Base-by-base conservation (phyloP, 2,888 invertebrate genomes). In the Carpatolechia fugitivella region DNA sequence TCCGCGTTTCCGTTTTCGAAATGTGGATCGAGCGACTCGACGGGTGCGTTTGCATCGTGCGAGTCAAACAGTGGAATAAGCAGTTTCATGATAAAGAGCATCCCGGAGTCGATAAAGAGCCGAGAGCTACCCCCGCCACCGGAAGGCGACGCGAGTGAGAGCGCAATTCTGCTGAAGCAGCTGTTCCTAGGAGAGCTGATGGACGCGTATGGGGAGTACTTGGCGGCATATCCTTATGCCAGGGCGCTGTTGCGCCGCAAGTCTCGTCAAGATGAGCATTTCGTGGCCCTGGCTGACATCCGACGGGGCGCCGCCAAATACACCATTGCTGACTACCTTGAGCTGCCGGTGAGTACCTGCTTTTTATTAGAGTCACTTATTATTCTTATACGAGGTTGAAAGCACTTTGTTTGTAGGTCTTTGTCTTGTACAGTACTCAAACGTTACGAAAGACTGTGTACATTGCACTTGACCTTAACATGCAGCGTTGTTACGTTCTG, bases 141-240 rank as follows among this genome's bases (percentile, higher is more conserved):
- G 24, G 80, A 78, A 57, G 75, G 74, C 53, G 74, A 76, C 35
- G 69, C 76, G 11, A 82, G 76, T 60, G 90, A 90, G 62, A 90
- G 90, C 61, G 77, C 80, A 24, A 90, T 90, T 61, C 74, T 90
- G 73, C 64, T 90, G 60, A 88, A 84, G 70, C 92, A 92, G 68
- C 82, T 94, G 72, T 94, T 94, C 70, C 91, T 92, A 65, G 92
- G 92, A 59, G 92, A 93, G 70, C 85, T 94, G 68, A 91, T 93
- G 93, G 92, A 92, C 65, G 91, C 92, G 44, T 93, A 93, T 74
- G 92, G 92, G 61, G 92, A 93, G 72, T 94, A 92, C 74, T 85
- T 93, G 74, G 88, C 92, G 55, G 89, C 91, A 55, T 93, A 93
- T 75, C 85, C 91, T 52, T 88, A 91, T 66, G 92, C 93, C 31